These are phyloP conservation scores for Aphelenchoides bicaudatus DNA, from an alignment of 2,888 invertebrate genomes.

Conservation along the genomic window DNA sequence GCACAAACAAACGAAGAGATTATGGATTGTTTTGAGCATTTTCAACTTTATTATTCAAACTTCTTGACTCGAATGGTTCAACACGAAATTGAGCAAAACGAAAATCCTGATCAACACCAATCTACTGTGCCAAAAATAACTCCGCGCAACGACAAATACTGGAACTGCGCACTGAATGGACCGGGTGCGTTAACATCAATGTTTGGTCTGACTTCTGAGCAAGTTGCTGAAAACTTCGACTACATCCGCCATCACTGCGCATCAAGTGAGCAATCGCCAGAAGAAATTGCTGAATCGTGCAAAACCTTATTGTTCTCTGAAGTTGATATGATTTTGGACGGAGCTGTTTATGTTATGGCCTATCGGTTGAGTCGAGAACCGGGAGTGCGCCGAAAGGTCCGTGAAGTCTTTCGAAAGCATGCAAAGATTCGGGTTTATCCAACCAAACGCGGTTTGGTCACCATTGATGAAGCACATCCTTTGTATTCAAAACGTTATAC, in stretches of 20 bases:
- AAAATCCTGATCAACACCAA: slow-evolving; percentile 66
- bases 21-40: slow-evolving; percentile 31
- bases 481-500: slow-evolving; percentile 75
- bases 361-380: slow-evolving; percentile 89
- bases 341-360: slow-evolving; percentile 88
- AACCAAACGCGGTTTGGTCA: slow-evolving; percentile 84
- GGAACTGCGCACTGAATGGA: slow-evolving; percentile 28
- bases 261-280: neutral
- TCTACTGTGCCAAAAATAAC: slow-evolving; percentile 12
- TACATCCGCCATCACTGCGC: slow-evolving; percentile 61
- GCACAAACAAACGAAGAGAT: slow-evolving; percentile 34
- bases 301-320: slow-evolving; percentile 62
- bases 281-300: slow-evolving; percentile 7
- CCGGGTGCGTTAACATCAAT: slow-evolving; percentile 66
- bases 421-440: slow-evolving; percentile 71
- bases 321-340: slow-evolving; percentile 79
- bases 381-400: slow-evolving; percentile 66
- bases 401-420: slow-evolving; percentile 21
- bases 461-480: slow-evolving; percentile 89
- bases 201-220: slow-evolving; percentile 86
- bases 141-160: slow-evolving; percentile 14
- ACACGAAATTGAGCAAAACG: slow-evolving; percentile 29
- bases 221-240: slow-evolving; percentile 90
- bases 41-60: slow-evolving; percentile 34
- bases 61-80: slow-evolving; percentile 32